Conservation (phyloP, 2,797 vertebrate genomes). For the Neoniphon sammara region DNA sequence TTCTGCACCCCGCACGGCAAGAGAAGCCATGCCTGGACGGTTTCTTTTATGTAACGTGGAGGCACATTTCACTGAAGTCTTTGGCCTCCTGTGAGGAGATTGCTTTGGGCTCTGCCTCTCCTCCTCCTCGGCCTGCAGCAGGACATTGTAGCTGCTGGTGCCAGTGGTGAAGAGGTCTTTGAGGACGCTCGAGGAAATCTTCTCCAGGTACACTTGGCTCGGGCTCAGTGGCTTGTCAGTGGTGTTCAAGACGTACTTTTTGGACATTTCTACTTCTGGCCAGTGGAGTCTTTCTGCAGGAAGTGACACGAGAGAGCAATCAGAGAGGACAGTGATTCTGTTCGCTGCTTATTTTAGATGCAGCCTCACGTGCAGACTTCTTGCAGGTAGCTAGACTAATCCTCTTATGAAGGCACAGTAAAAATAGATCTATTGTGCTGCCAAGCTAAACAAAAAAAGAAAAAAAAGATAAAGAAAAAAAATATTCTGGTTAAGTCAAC, state of each 20-base stretch:
- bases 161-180: constrained; percentile 88
- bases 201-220: constrained; percentile 80
- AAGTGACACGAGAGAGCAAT: constrained; percentile 11
- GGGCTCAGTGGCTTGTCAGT: constrained; percentile 75
- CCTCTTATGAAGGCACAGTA: constrained; percentile 60
- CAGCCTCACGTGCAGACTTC: constrained; percentile 39
- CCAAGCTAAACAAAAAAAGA: constrained; percentile 11
- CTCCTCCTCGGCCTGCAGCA: constrained; percentile 86
- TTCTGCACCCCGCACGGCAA: constrained; percentile 46
- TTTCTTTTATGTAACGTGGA: constrained; percentile 54
- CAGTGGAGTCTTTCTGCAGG: constrained; percentile 90
- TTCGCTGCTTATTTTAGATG: constrained; percentile 38
- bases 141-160: constrained; percentile 88
- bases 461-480: not conserved
- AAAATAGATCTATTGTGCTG: constrained; percentile 47
- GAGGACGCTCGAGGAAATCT: constrained; percentile 80
- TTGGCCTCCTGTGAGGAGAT: constrained; percentile 61
- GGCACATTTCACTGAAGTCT: constrained; percentile 63
- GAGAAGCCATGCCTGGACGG: constrained; percentile 35
- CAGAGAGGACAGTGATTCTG: constrained; percentile 14
- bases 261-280: constrained; percentile 90
- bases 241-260: constrained; percentile 86
- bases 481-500: not conserved
- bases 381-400: constrained; percentile 50
- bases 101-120: constrained; percentile 81